Base-by-base conservation (phyloP, 2,113 vertebrate species). In the Alethe castanea region DNA sequence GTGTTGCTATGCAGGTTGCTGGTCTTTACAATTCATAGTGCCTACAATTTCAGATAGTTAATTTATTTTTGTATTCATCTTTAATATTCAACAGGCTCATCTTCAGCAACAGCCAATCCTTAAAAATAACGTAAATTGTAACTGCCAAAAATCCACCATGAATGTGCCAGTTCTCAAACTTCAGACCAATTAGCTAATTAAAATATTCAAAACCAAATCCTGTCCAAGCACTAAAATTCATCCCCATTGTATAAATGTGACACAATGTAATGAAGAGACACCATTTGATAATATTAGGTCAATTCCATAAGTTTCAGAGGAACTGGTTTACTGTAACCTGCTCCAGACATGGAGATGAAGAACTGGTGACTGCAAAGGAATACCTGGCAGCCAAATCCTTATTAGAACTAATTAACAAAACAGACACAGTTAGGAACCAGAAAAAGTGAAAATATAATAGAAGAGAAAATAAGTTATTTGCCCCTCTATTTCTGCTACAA, bases 121-220 rank as follows among this genome's bases (percentile, higher is more conserved):
- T 88, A 59, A 77, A 71, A 94, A 77, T 40, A 0, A 85, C 13
- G 26, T 42, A 57, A 87, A 73, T 7, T 45, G 47, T 14, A 87
- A 69, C 42, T 77, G 90, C 90, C 94, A 93, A 91, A 94, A 82
- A 67, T 47, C 59, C 50, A 91, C 47, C 36, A 69, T 12, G 64
- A 77, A 82, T 47, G 66, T 80, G 81, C 74, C 91, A 86, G 74
- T 73, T 87, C 79, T 93, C 33, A 45, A 91, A 52, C 54, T 36
- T 77, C 74, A 90, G 44, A 70, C 54, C 87, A 93, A 90, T 70
- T 44, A 72, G 59, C 25, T 81, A 92, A 96, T 82, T 88, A 85
- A 97, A 94, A 90, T 36, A 20, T 69, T 93, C 59, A 88, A 88
- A 77, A 87, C 7, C 50, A 66, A 89, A 87, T 66, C 42, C 52